Percentiles rank a stretch among this genome's conserved stretches.
Conservation (phyloP, 1,140 invertebrate genomes). For the Aethina tumida region DNA sequence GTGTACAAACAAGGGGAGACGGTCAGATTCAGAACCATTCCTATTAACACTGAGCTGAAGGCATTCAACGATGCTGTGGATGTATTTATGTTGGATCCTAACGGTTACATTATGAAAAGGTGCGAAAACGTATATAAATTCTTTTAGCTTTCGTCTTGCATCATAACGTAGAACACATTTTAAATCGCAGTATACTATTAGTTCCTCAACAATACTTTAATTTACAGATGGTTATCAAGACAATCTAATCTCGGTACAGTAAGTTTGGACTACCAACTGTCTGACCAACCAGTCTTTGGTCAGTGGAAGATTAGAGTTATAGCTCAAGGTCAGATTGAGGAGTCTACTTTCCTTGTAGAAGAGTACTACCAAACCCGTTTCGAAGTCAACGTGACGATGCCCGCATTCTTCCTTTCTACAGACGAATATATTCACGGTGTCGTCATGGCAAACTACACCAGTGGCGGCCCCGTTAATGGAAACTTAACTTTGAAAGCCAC, state of each 20-base stretch:
- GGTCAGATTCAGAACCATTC: constrained; percentile 78
- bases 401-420: constrained; percentile 82
- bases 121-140: background rate
- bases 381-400: constrained; percentile 93
- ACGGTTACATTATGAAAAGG: constrained; percentile 67
- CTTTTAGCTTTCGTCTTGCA: too few species aligned
- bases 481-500: constrained; percentile 78
- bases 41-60: constrained; percentile 79
- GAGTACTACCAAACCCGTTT: constrained; percentile 91
- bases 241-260: constrained; percentile 85
- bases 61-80: constrained; percentile 82
- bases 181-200: too few species aligned
- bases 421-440: constrained; percentile 72
- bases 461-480: constrained; percentile 69
- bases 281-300: constrained; percentile 85
- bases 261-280: constrained; percentile 79
- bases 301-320: constrained; percentile 84
- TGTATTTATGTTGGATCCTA: constrained; percentile 82
- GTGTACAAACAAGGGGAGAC: constrained; percentile 90
- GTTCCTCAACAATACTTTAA: background rate
- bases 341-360: constrained; percentile 78
- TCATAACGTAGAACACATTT: too few species aligned
- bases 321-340: constrained; percentile 79
- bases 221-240: constrained; percentile 70
- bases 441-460: constrained; percentile 90